Base-by-base conservation (phyloP, 2,113 vertebrate species). In the Delphinus delphis region DNA sequence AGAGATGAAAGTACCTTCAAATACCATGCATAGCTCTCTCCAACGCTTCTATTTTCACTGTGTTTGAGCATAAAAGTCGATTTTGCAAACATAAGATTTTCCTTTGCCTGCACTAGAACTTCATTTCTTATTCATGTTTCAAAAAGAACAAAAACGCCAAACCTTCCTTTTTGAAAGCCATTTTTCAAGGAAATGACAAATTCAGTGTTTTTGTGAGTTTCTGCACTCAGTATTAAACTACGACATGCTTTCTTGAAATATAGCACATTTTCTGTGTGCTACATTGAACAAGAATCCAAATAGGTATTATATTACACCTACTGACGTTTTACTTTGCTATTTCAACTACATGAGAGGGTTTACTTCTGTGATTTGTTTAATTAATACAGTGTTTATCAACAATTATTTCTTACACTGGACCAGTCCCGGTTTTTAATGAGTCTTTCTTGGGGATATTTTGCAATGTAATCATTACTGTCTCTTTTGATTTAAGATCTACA, bases 51-150 rank as follows among this genome's bases (percentile, higher is more conserved):
- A 14, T 87, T 47, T 90, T 67, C 85, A 82, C 41, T 85, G 12
- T 88, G 36, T 63, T 90, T 95, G 55, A 97, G 33, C 44, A 68
- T 62, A 76, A 96, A 96, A 55, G 47, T 73, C 38, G 80, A 6
- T 70, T 97, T 96, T 88, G 15, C 26, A 76, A 91, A 73, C 11
- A 2, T n/a, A 97, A 94, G 38, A 28, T 85, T 88, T 94, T 88
- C 26, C 26, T 83, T 95, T 92, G 44, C 74, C 31, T 90, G 67
- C 14, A 73, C 67, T 81, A 36, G 82, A 88, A 58, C 65, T 20
- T 98, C 26, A 88, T 97, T 92, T 88, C 71, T 97, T 92, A 92
- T 63, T 97, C 81, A 93, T 85, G 60, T 92, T 97, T 65, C 67
- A 82, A 90, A 81, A 50, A 73, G n/a, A 93, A 93, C 53, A 85